Evolutionary conservation across 2,797 vertebrate species (phyloP), one percentile per base, ranked within the genome.

Genomic region (Poecile montanus): DNA sequence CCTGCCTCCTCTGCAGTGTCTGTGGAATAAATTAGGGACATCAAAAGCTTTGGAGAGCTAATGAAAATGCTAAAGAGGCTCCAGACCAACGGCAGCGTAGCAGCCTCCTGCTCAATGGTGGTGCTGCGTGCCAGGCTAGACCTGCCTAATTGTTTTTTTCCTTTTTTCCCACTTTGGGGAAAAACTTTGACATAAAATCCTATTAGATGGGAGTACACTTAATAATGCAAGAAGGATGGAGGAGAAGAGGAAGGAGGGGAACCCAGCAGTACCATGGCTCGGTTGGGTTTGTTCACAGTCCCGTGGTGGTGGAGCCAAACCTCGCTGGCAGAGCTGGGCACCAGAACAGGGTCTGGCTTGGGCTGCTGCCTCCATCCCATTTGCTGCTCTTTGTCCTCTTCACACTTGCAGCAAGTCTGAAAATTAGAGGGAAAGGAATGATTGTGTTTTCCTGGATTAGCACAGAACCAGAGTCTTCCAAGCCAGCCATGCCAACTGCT

Each of bases 231-330:
- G 40, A 51, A 50, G 19, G 34, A 42, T 30, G 38, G 56, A 66
- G 38, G 32, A 42, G 65, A 2, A 7, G 29, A 44, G 61, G 36
- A 61, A 42, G 65, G 65, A 56, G 66, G 51, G 62, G 29, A 56
- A 2, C 21, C 14, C n/a, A 50, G 61, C 50, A 0, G 0, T 60
- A 54, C 71, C 0, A 3, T 34, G 61, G 32, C 32, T n/a, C 0
- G 0, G 40, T 2, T 13, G 30, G 65, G 44, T 54, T 65, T 40
- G 44, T 30, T 18, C 23, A 1, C 2, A 11, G 62, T 47, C 30
- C 50, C 2, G 1, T 1, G 6, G 11, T 12, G 72, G 38, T 7
- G 4, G 21, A 62, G 26, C 48, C 0, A 0, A 8, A 29, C 30
- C 20, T 47, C 1, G 1, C 27, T 16, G 83, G 70, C 62, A 26